Base-by-base conservation (phyloP, 2,113 vertebrate genomes). In the Alces alces region DNA sequence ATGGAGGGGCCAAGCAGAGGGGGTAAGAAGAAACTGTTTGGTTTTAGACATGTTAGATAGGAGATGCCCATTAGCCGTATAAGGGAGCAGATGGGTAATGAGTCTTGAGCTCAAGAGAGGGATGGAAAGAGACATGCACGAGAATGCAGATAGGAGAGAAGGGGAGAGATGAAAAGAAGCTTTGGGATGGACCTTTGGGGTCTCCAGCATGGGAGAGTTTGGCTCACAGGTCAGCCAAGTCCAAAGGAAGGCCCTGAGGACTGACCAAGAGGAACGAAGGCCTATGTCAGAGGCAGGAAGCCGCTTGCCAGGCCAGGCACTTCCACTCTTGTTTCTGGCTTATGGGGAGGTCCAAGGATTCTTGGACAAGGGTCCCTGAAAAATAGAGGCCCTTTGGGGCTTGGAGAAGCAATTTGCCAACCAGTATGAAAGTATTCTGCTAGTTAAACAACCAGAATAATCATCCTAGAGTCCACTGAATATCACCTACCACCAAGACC, bases 51-150 rank as follows among this genome's bases (percentile, higher is more conserved):
- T 7, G 43, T 30, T 13, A 2, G 54, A 58, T 27, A 86, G 47
- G 86, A 50, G 54, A 27, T 13, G 33, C 17, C 47, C 17, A 0
- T 1, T 8, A 23, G 36, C 15, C 2, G 2, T 0, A 2, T 3
- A 15, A 6, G 60, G 39, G 25, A 43, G 30, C 21, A 27, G 66
- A 2, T 8, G 60, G 30, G 0, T 12, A 5, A 1, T 0, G 64
- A 70, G n/a, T 19, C 36, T 43, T 39, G 61, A 57, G 25, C 13
- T 21, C 21, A 2, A 23, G 84, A 5, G 28, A 5, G 11, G 15
- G 2, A 6, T 13, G 43, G 17, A 52, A 89, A 16, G 4, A 2
- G 60, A 25, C 2, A 39, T 3, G 7, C 3, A 39, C 2, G n/a
- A 76, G 23, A n/a, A 23, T 2, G 7, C 11, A 47, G 47, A 25